Conservation (phyloP, 2,888 invertebrate species). For the Luperina testacea region DNA sequence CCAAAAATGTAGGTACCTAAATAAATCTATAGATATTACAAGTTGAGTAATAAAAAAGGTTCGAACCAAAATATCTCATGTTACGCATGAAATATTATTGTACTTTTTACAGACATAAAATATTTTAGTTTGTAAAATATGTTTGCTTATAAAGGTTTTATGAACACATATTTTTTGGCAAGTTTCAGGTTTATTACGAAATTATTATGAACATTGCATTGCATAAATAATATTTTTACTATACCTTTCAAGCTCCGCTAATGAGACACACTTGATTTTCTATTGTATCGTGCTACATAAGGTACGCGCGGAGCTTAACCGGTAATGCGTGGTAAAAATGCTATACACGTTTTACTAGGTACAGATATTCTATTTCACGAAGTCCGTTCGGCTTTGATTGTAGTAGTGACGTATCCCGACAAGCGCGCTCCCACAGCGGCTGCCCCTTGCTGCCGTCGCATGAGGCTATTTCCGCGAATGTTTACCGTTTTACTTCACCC, state of each 20-base stretch:
- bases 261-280: no score
- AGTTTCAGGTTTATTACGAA: not conserved
- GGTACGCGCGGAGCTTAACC: no score
- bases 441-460: no score
- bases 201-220: not conserved
- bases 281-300: no score
- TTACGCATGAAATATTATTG: conserved; percentile 11
- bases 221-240: not conserved
- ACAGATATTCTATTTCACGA: no score
- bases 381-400: no score
- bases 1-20: not conserved
- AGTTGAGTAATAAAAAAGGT: conserved; percentile 5
- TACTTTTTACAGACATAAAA: not conserved
- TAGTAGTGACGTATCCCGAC: no score
- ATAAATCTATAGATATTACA: not conserved
- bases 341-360: not conserved
- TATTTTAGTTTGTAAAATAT: not conserved
- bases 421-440: no score
- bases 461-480: no score
- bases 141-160: not conserved
- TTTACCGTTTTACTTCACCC: no score
- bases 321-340: not conserved
- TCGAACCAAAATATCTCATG: conserved; percentile 11
- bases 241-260: no score
- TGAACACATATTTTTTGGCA: not conserved